Evolutionary conservation across 92 coral and sea anemone genomes (phyloP), one percentile per base, ranked within the genome.

Genomic region (Heliopora coerulea): DNA sequence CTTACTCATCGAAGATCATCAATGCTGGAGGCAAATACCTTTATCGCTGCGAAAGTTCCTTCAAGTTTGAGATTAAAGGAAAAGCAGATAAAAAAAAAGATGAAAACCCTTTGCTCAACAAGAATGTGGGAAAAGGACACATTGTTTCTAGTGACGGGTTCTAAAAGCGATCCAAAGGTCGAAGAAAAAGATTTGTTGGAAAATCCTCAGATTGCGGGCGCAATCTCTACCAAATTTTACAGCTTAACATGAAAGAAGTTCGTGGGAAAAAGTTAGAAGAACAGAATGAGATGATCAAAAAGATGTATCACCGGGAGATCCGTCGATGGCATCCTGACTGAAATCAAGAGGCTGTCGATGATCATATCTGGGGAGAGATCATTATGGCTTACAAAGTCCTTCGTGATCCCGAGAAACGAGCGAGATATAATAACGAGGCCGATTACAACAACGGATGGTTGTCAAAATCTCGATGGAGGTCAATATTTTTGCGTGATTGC

Each of bases 201-300:
- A 15, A 49, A 39, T 74, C 39, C 65, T 19, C 33, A 17, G 29
- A 25, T 56, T 31, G 31, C 3, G 80, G 69, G 18, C 52, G 80
- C 13, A 35, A 74, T 29, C 69, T 74, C 24, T 74, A 74, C 25
- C 68, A 33, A 23, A 33, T 74, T 2, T 26, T 74, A 26, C 37
- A 42, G 49, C 80, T 74, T 56, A 68, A 74, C 19, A 74, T 74
- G 68, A 58, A 59, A 27, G 80, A 59, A 35, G 80, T 74, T 58
- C 68, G 80, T 32, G 48, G 35, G 24, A 41, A 39, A 44, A 10
- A 21, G 9, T 2, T 4, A 34, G 70, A 59, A 49, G 21, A 74
- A 42, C 80, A 74, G 35, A 60, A 59, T 59, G 32, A 42, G 35
- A 37, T 59, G 17, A 74, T 74, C 3, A 74, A 26, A 57, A 20